Conservation (phyloP, 2,113 vertebrate species). For the Megaptera novaeangliae region DNA sequence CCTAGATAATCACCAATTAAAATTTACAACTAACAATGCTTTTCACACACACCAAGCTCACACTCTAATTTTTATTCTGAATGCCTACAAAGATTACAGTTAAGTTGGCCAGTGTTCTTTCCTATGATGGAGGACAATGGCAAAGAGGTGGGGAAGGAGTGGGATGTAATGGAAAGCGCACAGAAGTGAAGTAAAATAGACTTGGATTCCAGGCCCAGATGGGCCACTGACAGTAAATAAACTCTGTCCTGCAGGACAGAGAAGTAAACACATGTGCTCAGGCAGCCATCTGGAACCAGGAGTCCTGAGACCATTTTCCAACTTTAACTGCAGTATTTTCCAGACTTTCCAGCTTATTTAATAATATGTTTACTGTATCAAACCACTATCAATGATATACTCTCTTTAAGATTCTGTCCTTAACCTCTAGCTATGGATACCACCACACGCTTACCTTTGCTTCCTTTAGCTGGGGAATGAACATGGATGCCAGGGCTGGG, state of each 20-base stretch:
- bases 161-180: background rate
- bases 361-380: background rate
- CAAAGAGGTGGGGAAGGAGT: background rate
- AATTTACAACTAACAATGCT: background rate
- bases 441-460: background rate
- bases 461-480: background rate
- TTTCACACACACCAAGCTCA: background rate
- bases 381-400: background rate
- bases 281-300: background rate
- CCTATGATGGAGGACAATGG: background rate
- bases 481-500: background rate
- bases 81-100: background rate
- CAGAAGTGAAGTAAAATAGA: background rate
- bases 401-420: background rate
- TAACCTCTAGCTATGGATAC: background rate
- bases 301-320: background rate
- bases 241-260: background rate
- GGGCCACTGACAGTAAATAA: background rate
- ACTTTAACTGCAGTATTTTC: background rate
- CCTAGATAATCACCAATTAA: background rate
- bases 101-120: background rate
- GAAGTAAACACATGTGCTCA: background rate
- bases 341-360: background rate
- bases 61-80: background rate
- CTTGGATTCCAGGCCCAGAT: background rate